Evolutionary conservation across 2,113 vertebrate species (phyloP).

Genomic region (Dromiciops gliroides): DNA sequence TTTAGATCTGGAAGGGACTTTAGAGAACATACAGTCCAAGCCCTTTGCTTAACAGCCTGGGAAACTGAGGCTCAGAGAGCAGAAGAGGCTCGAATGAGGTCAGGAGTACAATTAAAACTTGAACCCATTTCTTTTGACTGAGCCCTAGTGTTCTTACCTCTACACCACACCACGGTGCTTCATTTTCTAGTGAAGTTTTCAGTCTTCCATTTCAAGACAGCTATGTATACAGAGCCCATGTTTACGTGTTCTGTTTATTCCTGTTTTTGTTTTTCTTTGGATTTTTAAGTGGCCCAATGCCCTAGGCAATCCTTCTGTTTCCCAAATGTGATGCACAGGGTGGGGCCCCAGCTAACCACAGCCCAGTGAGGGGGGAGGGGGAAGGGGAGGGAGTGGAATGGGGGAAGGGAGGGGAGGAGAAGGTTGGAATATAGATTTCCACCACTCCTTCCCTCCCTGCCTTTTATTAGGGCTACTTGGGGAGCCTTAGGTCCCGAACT

Average conservation of each 20-base stretch:
- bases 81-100: neutral
- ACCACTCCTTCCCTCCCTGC: neutral
- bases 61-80: neutral
- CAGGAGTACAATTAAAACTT: neutral
- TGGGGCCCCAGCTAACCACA: neutral
- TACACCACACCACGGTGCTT: neutral
- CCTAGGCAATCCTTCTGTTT: slow-evolving; percentile 78
- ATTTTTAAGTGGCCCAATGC: slow-evolving; percentile 68
- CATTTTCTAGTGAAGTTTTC: slow-evolving; percentile 34
- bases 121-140: neutral
- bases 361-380: neutral
- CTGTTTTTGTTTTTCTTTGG: slow-evolving; percentile 69
- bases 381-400: neutral
- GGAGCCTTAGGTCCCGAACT: neutral
- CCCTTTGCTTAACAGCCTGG: neutral
- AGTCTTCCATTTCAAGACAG: neutral
- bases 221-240: slow-evolving; percentile 10
- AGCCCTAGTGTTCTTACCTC: neutral
- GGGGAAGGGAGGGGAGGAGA: neutral
- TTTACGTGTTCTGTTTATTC: slow-evolving; percentile 53
- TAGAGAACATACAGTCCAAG: neutral
- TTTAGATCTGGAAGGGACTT: neutral
- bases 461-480: neutral
- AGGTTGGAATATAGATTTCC: neutral
- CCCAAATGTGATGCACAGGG: slow-evolving; percentile 63